Evolutionary conservation across 2,888 invertebrate genomes (phyloP), one percentile per base, ranked within the genome.

Genomic region (Diplolepis rosae): DNA sequence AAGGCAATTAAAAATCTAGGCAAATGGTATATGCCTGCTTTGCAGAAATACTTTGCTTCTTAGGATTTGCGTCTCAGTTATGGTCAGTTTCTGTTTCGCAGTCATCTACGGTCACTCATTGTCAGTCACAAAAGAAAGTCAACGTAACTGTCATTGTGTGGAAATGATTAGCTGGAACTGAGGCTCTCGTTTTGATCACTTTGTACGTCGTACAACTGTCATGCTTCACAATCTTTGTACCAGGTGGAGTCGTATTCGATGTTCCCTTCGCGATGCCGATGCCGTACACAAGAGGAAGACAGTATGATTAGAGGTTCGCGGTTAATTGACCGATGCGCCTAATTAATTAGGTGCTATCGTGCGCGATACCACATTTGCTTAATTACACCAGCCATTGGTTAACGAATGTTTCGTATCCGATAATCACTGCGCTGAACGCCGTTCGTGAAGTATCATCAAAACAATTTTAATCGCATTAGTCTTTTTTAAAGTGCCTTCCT

Each of bases 291-390:
- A 56, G 1, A 22, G 24, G 7, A 7, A 18, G 42, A 45, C 6
- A 18, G 42, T 18, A 45, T 45, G 42, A 56, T 56, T 56, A 56
- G 56, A 35, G 35, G 72, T 79, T 75, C 81, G 72, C 79, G 77
- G 81, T 84, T 84, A 84, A 84, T 83, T 82, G 81, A 79, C 72
- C 77, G 75, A 70, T 77, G 77, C 77, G 83, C 79, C 82, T 84
- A 83, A 84, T 84, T 84, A 84, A 84, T 84, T 81, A 80, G 77
- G 75, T 80, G 77, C 78, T 75, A 79, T 80, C 79, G 76, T 80
- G 71, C 74, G 67, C 78, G 65, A 70, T 77, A 72, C 80, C 77
- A 79, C 76, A 83, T 83, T 83, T 83, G 79, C 82, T 84, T 84
- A 84, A 84, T 84, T 83, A 81, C 83, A 68, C 50, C 22, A 71